A percentile compares a stretch with the other conserved stretches of the same genome.
phyloP scores from a whole-genome alignment of 92 coral and sea anemone genomes.

The Plumapathes pennacea region DNA sequence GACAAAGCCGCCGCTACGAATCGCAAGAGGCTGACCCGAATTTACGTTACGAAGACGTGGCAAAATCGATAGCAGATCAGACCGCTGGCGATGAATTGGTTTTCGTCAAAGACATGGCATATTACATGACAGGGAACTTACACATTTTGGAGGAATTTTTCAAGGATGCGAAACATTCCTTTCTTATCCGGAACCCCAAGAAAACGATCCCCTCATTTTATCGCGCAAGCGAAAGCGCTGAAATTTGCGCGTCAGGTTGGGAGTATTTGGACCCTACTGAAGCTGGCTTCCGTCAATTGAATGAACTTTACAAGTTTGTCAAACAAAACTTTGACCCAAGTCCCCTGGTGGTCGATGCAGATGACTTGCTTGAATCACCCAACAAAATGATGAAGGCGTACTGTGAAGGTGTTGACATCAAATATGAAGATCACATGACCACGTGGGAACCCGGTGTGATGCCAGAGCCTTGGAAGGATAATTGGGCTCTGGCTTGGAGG shows the following conservation, averaged over 20 bases:
- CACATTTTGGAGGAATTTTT: constrained; percentile 51
- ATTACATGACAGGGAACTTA: constrained; percentile 33
- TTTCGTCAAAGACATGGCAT: constrained; percentile 72
- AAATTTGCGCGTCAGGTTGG: constrained; percentile 55
- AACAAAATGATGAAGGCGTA: constrained; percentile 36
- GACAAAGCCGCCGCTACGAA: constrained; percentile 4
- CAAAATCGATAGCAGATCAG: constrained; percentile 10
- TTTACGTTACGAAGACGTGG: constrained; percentile 28
- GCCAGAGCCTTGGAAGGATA: constrained; percentile 23
- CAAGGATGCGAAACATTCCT: constrained; percentile 59
- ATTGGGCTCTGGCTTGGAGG: constrained; percentile 22
- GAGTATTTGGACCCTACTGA: constrained; percentile 64
- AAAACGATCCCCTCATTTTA: constrained; percentile 59
- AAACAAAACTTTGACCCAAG: constrained; percentile 19
- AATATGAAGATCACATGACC: constrained; percentile 59
- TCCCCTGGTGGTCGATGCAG: constrained; percentile 64
- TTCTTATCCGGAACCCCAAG: constrained; percentile 59
- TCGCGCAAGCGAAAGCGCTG: constrained; percentile 36
- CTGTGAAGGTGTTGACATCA: constrained; percentile 51
- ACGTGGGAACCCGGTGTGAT: constrained; percentile 53
- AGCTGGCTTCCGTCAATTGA: constrained; percentile 63
- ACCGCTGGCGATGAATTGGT: constrained; percentile 43
- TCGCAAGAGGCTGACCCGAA: background rate
- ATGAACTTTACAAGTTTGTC: constrained; percentile 54
- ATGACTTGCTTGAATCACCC: constrained; percentile 41